Conservation (phyloP, 2,797 vertebrate species). For the Podargus strigoides region DNA sequence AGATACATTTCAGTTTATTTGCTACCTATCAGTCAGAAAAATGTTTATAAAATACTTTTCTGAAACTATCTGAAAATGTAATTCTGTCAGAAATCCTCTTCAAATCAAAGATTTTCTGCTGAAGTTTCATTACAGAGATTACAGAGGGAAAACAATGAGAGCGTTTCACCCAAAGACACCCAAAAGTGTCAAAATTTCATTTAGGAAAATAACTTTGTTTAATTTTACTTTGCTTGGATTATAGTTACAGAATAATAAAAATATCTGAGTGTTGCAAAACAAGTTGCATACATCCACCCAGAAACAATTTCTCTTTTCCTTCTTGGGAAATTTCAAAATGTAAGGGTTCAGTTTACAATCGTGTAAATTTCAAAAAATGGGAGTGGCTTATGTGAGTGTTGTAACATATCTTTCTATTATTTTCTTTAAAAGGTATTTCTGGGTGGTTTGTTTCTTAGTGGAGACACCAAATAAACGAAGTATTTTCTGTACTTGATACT, state of each 20-base stretch:
- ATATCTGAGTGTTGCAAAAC: background rate
- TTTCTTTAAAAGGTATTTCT: background rate
- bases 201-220: background rate
- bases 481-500: background rate
- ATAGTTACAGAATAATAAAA: background rate
- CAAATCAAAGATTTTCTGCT: background rate
- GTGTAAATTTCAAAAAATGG: background rate
- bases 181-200: background rate
- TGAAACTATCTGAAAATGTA: background rate
- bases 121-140: background rate
- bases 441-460: background rate
- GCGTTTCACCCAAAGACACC: rapidly evolving
- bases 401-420: background rate
- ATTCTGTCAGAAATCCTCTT: background rate
- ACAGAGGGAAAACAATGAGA: background rate
- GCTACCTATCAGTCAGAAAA: background rate
- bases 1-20: background rate
- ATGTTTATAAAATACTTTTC: background rate
- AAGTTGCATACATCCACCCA: background rate
- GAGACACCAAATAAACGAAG: background rate
- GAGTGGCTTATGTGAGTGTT: background rate
- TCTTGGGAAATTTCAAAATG: background rate
- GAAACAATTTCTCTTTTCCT: background rate
- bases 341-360: background rate
- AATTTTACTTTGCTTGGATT: background rate